Evolutionary conservation across 2,888 invertebrate species (phyloP), one percentile per base, ranked within the genome.

Genomic region (Maniola hyperantus): DNA sequence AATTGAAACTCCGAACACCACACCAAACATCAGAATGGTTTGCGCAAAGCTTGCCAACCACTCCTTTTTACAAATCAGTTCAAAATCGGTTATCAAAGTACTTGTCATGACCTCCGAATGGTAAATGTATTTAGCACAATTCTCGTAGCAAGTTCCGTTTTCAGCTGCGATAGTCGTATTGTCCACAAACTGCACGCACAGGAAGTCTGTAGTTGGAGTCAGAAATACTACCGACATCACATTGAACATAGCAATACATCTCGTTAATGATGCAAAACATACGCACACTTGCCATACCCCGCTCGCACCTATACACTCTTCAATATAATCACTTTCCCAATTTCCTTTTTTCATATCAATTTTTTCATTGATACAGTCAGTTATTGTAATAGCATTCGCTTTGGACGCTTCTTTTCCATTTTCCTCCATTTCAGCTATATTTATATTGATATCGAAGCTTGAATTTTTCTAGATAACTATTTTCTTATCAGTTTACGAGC

Each of bases 11-110:
- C 87, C 88, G 6, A 81, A 10, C 20, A 85, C 66, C 10, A 85
- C 57, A 0, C 85, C 87, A 50, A 85, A 76, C 85, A 87, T 85
- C 64, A 84, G 58, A 4, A 81, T 69, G 2, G 80, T 79, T 69
- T 88, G 87, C 0, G 78, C 74, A 34, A 88, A 81, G 67, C 82
- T 84, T 0, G 81, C 79, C 33, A 87, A 63, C 87, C 88, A 88
- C 0, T 74, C 73, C 33, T 72, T 79, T 0, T 80, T 76, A 62
- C 87, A 88, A 33, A 86, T 82, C 60, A 88, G 68, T 13, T 70
- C 77, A 73, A 83, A 87, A 13, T 83, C 80, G 0, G 81, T 78
- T 59, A 82, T 78, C 7, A 88, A 51, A 11, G 78, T 82, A 2
- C 71, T 73, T 13, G 81, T 77, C 65, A 85, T 82, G 4, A 82